phyloP scores from a whole-genome alignment of 1,140 invertebrate species.

The Drosophila sucinea region DNA sequence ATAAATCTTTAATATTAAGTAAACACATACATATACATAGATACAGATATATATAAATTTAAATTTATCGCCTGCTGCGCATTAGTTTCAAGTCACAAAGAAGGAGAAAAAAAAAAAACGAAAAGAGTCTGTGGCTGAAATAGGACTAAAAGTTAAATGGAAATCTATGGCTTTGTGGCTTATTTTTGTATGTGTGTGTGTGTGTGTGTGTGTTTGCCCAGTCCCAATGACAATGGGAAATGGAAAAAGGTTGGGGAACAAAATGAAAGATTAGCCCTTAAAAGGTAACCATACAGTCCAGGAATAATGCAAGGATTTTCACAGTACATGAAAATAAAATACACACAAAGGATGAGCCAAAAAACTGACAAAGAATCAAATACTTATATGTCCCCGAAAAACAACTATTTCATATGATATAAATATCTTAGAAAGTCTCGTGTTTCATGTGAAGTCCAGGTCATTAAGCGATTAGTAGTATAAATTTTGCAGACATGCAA shows the following conservation, averaged over 20 bases:
- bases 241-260: conserved; percentile 3
- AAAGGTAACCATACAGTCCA: conserved; percentile 12
- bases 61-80: conserved; percentile 73
- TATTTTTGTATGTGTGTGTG: conserved; percentile 20
- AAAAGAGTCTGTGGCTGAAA: conserved; percentile 43
- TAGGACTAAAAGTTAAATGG: conserved; percentile 74
- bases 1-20: conserved; percentile 80
- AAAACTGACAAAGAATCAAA: not conserved
- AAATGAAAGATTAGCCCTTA: conserved; percentile 17
- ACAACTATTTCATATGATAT: too few relatives aligned
- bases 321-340: conserved; percentile 15
- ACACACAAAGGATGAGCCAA: not conserved
- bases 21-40: conserved; percentile 54
- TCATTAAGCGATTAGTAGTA: too few relatives aligned
- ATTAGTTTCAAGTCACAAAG: conserved; percentile 58
- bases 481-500: too few relatives aligned
- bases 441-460: too few relatives aligned
- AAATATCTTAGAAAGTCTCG: too few relatives aligned
- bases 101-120: conserved; percentile 24
- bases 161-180: conserved; percentile 77
- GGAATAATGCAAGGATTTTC: conserved; percentile 11
- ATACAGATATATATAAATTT: conserved; percentile 59
- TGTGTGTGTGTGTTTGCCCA: not conserved
- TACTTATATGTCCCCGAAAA: not conserved
- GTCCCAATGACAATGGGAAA: conserved; percentile 8